Evolutionary conservation across 2,888 invertebrate genomes (phyloP).

Genomic region (Danaus chrysippus): DNA sequence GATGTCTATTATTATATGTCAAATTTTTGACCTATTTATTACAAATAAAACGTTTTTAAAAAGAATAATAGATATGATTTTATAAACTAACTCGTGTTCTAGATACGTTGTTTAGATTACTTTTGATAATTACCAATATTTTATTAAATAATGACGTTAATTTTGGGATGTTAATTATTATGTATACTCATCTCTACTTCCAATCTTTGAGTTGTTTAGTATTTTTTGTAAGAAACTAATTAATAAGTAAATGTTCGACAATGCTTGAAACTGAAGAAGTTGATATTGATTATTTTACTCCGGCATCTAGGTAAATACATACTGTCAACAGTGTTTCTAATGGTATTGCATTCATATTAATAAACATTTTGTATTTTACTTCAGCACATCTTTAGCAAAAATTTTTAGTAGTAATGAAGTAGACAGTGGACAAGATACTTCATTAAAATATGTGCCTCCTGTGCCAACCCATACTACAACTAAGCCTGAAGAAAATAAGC

Average conservation of each 20-base stretch:
- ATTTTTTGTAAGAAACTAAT: neutral
- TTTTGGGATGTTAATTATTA: too few relatives aligned
- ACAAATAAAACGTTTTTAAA: too few relatives aligned
- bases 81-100: too few relatives aligned
- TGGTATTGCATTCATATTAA: slow-evolving; percentile 19
- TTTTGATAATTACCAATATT: too few relatives aligned
- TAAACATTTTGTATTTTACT: slow-evolving; percentile 13
- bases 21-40: too few relatives aligned
- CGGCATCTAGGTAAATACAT: slow-evolving; percentile 44
- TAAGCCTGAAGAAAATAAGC: slow-evolving; percentile 45
- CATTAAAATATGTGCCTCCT: slow-evolving; percentile 62
- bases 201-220: too few relatives aligned
- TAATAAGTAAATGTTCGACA: slow-evolving; percentile 9
- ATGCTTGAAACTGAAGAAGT: slow-evolving; percentile 62
- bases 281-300: slow-evolving; percentile 71
- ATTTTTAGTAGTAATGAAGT: slow-evolving; percentile 49
- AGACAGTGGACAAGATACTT: slow-evolving; percentile 42
- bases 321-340: neutral
- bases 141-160: too few relatives aligned
- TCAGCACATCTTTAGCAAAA: slow-evolving; percentile 61
- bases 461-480: slow-evolving; percentile 40
- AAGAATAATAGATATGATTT: too few relatives aligned
- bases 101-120: too few relatives aligned
- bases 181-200: too few relatives aligned
- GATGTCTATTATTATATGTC: too few relatives aligned